phyloP scores from a whole-genome alignment of 2,888 invertebrate genomes.

The Tenthredo mesomela region DNA sequence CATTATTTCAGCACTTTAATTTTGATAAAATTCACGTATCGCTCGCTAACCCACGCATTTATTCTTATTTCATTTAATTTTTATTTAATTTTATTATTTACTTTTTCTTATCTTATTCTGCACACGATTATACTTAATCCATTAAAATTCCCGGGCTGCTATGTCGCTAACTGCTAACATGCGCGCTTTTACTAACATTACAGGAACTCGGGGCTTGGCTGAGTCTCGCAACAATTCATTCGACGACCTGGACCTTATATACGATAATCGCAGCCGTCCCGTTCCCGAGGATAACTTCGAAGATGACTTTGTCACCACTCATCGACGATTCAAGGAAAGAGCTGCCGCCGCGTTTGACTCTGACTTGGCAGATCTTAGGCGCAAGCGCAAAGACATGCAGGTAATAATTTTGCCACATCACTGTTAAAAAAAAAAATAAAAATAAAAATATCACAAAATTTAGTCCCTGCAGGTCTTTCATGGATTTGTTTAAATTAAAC shows the following conservation, averaged over 20 bases:
- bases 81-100: too few species aligned
- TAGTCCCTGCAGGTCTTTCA: background rate
- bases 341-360: constrained; percentile 74
- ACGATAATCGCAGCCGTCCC: constrained; percentile 64
- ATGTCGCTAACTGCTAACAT: constrained; percentile 48
- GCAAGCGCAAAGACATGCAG: constrained; percentile 74
- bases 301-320: constrained; percentile 68
- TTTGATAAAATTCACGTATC: constrained; percentile 3
- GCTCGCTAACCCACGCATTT: constrained; percentile 24
- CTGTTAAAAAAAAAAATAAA: background rate
- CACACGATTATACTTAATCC: constrained; percentile 7
- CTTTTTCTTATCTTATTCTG: background rate
- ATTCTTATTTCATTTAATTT: background rate
- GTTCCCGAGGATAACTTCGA: constrained; percentile 66
- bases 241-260: constrained; percentile 70
- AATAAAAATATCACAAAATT: background rate
- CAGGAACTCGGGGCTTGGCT: constrained; percentile 71
- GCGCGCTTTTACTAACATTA: constrained; percentile 60
- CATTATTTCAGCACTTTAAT: constrained; percentile 27
- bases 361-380: constrained; percentile 73
- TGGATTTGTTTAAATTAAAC: background rate
- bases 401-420: constrained; percentile 61
- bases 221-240: constrained; percentile 64
- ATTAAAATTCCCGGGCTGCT: background rate
- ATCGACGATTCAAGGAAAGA: constrained; percentile 72